Base-by-base conservation (phyloP, 2,888 invertebrate species). In the Caenorhabditis sulstoni region DNA sequence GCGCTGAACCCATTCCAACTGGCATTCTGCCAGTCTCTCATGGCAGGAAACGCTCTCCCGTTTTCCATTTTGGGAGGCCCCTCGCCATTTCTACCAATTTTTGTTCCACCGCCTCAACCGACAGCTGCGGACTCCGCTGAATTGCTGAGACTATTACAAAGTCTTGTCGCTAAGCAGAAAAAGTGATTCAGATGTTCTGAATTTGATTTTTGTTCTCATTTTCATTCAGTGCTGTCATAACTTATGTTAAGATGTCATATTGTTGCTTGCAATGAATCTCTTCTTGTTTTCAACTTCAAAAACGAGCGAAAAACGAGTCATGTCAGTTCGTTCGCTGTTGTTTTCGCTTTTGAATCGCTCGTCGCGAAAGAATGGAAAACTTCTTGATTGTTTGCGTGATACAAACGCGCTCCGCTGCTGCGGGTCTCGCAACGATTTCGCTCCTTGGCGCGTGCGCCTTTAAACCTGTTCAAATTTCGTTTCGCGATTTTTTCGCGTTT, bases 351-450 rank as follows among this genome's bases (percentile, higher is more conserved):
- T 18, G n/a, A 47, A 20, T 8, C 8, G 5, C n/a, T 52, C 29
- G 29, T 29, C 37, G n/a, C 50, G 39, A 1, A n/a, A n/a, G 20
- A 47, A 22, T 3, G 37, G 23, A 18, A 20, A 47, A 16, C 12
- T 22, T 29, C 16, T 14, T 14, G 14, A 22, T 8, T 14, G 23
- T 12, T n/a, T 29, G 41, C 23, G 29, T 14, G 23, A 12, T 35
- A 44, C 41, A 55, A 59, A 39, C 37, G 53, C 77, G 70, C 77
- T 37, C 77, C 35, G 37, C 23, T 35, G 66, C n/a, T 9, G 12
- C n/a, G 41, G 77, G 77, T 77, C 77, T 77, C 61, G 55, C 47
- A 20, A 53, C 77, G 77, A 59, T 37, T 49, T 57, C 22, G 18
- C 29, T 12, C 18, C 12, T 39, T 58, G 65, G 39, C 62, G 14